Evolutionary conservation across 37 sponge, comb jelly and placozoan genomes (phyloP), one percentile per base, ranked within the genome.

Genomic region (Geodia barretti): DNA sequence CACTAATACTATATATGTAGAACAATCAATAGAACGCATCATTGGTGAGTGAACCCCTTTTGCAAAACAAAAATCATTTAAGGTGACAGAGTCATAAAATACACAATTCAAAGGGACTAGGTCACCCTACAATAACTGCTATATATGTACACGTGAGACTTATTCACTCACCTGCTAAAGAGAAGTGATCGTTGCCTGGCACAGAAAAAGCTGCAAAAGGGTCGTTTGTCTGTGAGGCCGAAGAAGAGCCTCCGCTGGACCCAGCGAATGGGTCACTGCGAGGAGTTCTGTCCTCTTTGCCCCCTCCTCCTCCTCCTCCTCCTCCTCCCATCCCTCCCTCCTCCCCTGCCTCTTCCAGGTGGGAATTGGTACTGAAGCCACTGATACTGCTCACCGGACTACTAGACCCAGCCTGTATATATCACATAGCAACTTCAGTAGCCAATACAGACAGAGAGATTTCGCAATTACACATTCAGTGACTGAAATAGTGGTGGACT

Each of bases 361-460:
- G 88, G 2, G 88, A 88, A 62, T 76, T 77, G 34, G 88, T 82
- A 40, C 94, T 93, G 61, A 93, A 90, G 2, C 87, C 94, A 84
- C 94, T 93, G 33, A 93, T 77, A 39, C 87, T 90, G 72, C 91
- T 90, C 37, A 90, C 83, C 43, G 94, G 94, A 70, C 94, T 93
- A 60, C 88, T 90, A 62, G 87, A 86, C 19, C 94, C 94, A 75
- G 91, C 91, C 94, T 93, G 75, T n/a, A n/a, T n/a, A n/a, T n/a
- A n/a, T n/a, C n/a, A n/a, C n/a, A n/a, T n/a, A n/a, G n/a, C n/a
- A n/a, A n/a, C n/a, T n/a, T n/a, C n/a, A n/a, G n/a, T n/a, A n/a
- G n/a, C n/a, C n/a, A n/a, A n/a, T n/a, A n/a, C n/a, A n/a, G n/a
- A n/a, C n/a, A n/a, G n/a, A n/a, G n/a, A n/a, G n/a, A n/a, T n/a